A percentile compares a stretch with the other conserved stretches of the same genome.
These are phyloP conservation scores for Eumerus sabulonum DNA, from an alignment of 2,888 invertebrate genomes.

Conservation along the genomic window DNA sequence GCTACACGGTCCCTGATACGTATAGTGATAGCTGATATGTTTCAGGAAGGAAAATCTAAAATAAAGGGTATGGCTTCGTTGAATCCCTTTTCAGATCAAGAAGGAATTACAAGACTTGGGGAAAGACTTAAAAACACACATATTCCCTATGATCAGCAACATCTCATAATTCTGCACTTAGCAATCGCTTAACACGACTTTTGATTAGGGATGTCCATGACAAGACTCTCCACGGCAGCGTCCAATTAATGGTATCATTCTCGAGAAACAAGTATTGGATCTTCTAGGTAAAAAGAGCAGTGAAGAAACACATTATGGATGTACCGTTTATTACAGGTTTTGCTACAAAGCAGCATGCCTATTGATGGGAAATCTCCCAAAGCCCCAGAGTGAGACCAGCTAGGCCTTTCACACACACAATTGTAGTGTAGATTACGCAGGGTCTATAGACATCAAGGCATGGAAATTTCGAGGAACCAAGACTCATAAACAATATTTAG, in stretches of 20 bases:
- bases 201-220: slow-evolving; percentile 22
- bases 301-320: slow-evolving; percentile 1
- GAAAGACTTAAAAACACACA: slow-evolving; percentile 29
- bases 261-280: slow-evolving; percentile 26
- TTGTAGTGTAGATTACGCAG: no score
- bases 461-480: no score
- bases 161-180: slow-evolving; percentile 32
- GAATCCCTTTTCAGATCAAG: slow-evolving; percentile 42
- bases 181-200: slow-evolving; percentile 18
- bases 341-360: neutral
- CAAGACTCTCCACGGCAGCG: slow-evolving; percentile 23
- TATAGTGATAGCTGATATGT: no score
- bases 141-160: neutral
- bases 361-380: neutral
- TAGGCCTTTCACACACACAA: no score
- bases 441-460: no score
- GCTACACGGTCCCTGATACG: no score
- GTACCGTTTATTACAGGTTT: neutral
- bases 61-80: slow-evolving; percentile 6
- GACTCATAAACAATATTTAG: no score
- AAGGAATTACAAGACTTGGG: slow-evolving; percentile 31
- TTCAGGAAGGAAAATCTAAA: no score
- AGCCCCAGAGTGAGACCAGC: neutral
- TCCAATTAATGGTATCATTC: slow-evolving; percentile 18
- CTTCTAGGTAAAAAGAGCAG: slow-evolving; percentile 10